Base-by-base conservation (phyloP, 2,888 invertebrate genomes). In the Caenorhabditis sp. region DNA sequence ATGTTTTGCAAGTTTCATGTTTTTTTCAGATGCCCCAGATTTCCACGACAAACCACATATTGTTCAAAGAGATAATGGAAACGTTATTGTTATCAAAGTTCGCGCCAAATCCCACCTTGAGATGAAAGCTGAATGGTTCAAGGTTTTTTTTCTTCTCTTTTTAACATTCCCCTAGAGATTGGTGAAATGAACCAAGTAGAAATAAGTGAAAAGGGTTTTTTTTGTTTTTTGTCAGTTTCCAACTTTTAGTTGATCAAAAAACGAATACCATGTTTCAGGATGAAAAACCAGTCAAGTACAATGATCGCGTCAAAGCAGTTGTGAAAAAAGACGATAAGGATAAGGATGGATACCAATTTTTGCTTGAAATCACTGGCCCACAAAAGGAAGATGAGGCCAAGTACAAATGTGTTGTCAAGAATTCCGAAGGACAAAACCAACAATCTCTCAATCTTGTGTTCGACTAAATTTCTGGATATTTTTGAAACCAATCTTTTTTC, bases 31-130 rank as follows among this genome's bases (percentile, higher is more conserved):
- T 64, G 87, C 87, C n/a, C 87, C 87, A 37, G 87, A 87, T 57
- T 88, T 87, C 81, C 84, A 85, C 68, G 87, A 88, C 69, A 87
- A 87, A 76, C 87, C 87, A 49, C 86, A 87, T 78, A 87, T 87
- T 75, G 85, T 87, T 43, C 87, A 88, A 66, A 77, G 84, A 60
- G 87, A 87, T 66, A 83, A 83, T 43, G 88, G 87, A 65, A 86
- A 85, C 69, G 75, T 86, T 31, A 83, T 87, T 71, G 81, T 78
- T 53, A 88, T 87, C 72, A 87, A 87, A 74, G 85, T 84, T 53
- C 81, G 86, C 49, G 87, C 83, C 63, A 88, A 88, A 76, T 86
- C 86, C 8, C 85, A 85, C 62, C 73, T 83, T 21, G 88, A 87
- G 60, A 82, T 84, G 82, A 87, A 81, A 62, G 82, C 83, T 23